These are phyloP conservation scores for Propithecus perrieri DNA, from an alignment of 2,797 vertebrate species.

Conservation along the genomic window DNA sequence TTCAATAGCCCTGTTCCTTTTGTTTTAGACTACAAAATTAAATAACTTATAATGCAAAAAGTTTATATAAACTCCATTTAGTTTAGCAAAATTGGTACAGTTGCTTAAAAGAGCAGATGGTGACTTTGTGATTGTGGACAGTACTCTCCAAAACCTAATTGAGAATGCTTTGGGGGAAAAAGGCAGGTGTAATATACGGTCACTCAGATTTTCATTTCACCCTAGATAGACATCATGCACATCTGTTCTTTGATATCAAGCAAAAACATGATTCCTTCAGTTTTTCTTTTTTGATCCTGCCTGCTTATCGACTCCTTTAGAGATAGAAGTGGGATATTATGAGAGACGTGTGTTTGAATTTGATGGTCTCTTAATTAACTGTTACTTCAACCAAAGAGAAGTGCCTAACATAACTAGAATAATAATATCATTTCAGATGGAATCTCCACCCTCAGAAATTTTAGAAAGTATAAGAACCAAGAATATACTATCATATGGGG, in stretches of 20 bases:
- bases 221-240: conserved; percentile 71
- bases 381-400: conserved; percentile 21
- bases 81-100: conserved; percentile 68
- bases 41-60: conserved; percentile 58
- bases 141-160: conserved; percentile 76
- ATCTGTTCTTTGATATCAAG: conserved; percentile 79
- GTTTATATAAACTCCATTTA: conserved; percentile 55
- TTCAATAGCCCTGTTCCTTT: conserved; percentile 14
- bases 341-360: conserved; percentile 54
- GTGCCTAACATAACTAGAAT: not conserved
- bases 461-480: not conserved
- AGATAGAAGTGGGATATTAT: not conserved
- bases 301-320: conserved; percentile 57
- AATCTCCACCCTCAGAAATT: not conserved
- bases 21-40: conserved; percentile 63
- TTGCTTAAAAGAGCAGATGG: conserved; percentile 80
- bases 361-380: conserved; percentile 45
- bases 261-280: conserved; percentile 68
- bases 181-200: conserved; percentile 67
- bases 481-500: not conserved
- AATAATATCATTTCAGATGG: not conserved
- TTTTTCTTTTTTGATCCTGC: conserved; percentile 43
- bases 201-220: conserved; percentile 77
- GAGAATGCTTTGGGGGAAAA: conserved; percentile 69
- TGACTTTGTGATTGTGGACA: conserved; percentile 75